These are phyloP conservation scores for Aelia acuminata DNA, from an alignment of 2,888 invertebrate species.

Conservation along the genomic window DNA sequence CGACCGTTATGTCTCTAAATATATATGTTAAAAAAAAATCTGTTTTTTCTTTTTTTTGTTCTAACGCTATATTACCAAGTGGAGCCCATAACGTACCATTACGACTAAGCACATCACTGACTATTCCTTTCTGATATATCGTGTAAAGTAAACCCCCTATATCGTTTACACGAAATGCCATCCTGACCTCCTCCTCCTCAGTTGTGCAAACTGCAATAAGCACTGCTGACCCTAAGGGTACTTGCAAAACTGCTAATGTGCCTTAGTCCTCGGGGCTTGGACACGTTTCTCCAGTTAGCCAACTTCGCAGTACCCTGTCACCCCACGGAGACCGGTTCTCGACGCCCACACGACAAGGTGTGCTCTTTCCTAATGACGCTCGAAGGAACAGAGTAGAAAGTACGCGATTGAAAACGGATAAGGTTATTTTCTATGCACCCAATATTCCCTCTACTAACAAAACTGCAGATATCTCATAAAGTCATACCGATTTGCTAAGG, in stretches of 20 bases:
- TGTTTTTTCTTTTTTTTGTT: too few species aligned
- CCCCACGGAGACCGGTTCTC: conserved; percentile 4
- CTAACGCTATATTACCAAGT: too few species aligned
- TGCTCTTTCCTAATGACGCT: conserved; percentile 23
- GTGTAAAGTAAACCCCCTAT: not conserved
- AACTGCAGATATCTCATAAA: not conserved
- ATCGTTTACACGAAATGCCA: not conserved
- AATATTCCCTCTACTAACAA: not conserved
- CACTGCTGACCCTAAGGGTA: not conserved
- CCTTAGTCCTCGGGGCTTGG: not conserved
- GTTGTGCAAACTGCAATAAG: not conserved
- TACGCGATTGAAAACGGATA: not conserved
- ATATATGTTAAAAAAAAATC: too few species aligned
- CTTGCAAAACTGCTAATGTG: conserved; percentile 23
- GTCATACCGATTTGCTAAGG: not conserved
- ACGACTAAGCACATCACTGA: not conserved
- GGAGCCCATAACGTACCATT: too few species aligned
- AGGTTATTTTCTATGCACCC: not conserved
- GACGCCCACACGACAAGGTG: conserved; percentile 40
- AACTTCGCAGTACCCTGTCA: not conserved
- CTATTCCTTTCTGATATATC: not conserved
- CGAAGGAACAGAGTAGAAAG: conserved; percentile 8
- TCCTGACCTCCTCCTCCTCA: not conserved
- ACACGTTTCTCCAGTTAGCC: not conserved
- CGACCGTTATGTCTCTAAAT: too few species aligned